Percentiles rank a stretch among this genome's conserved stretches.
These are phyloP conservation scores for Dolichomitus sp. DNA, from an alignment of 2,888 invertebrate species.

Conservation along the genomic window DNA sequence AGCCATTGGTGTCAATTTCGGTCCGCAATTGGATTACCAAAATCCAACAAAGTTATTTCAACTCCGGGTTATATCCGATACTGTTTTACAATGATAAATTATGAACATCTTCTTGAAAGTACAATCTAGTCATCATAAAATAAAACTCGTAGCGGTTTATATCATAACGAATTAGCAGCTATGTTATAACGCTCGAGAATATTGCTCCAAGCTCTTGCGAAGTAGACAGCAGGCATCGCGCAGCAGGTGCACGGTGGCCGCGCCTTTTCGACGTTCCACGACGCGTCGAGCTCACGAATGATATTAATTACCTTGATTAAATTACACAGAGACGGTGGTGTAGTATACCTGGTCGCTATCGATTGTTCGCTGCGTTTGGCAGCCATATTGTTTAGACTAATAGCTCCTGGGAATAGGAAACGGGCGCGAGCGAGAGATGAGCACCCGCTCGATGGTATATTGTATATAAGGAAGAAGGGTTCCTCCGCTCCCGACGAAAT, in stretches of 20 bases:
- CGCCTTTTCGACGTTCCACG: slow-evolving; percentile 67
- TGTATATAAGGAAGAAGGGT: slow-evolving; percentile 60
- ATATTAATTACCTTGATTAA: slow-evolving; percentile 80
- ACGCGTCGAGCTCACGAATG: slow-evolving; percentile 69
- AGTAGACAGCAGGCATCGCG: slow-evolving; percentile 32
- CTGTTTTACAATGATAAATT: background rate
- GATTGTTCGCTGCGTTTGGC: slow-evolving; percentile 84
- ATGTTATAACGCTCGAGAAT: slow-evolving; percentile 14
- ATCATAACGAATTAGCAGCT: background rate
- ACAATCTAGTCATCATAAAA: background rate
- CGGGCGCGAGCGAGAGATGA: slow-evolving; percentile 64
- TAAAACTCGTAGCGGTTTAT: background rate
- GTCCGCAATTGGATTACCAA: background rate
- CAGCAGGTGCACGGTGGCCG: slow-evolving; percentile 51
- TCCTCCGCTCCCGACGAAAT: slow-evolving; percentile 59
- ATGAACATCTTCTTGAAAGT: background rate
- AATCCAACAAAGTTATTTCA: background rate
- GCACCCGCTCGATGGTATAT: slow-evolving; percentile 38
- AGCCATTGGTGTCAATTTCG: background rate
- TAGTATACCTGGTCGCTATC: slow-evolving; percentile 77
- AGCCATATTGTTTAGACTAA: slow-evolving; percentile 85
- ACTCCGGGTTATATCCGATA: background rate
- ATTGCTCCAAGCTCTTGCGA: slow-evolving; percentile 20
- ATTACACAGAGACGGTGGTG: slow-evolving; percentile 74
- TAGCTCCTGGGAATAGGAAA: slow-evolving; percentile 82